Base-by-base conservation (phyloP, 2,797 vertebrate species). In the Gymnoscopelus braueri region DNA sequence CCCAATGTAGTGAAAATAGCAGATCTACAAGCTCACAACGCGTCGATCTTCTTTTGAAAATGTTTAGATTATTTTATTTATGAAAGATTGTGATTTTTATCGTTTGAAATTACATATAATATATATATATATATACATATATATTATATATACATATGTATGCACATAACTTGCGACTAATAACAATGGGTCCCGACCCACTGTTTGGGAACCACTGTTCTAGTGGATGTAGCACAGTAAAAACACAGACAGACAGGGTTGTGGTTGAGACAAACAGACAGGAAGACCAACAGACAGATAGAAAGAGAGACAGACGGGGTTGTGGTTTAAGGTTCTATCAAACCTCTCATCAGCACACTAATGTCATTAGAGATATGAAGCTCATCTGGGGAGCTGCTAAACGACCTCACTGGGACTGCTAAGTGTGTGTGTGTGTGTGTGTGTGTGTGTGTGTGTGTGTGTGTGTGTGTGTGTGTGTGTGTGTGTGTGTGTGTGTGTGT, bases 311-410 rank as follows among this genome's bases (percentile, higher is more conserved):
- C 49, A 73, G 60, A 48, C 32, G 48, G 62, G 50, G 19, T 19
- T 19, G 54, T 67, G 61, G 53, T 58, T 51, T 60, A 74, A 61
- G 14, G 13, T 26, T 60, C 74, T 8, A 61, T 81, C 73, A 69
- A 13, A 59, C 49, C 49, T 52, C 60, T 60, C 49, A 47, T 80
- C 79, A 67, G 68, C 62, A 58, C 67, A 57, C 3, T 73, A 55
- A 81, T 81, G 29, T 77, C 71, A 75, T 86, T 80, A 82, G 67
- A 69, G 68, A 77, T 65, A 70, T 72, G 71, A 53, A 55, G 39
- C 81, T 82, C 68, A 73, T 55, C 9, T 2, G 15, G 67, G 74
- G 74, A 80, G 64, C 67, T 56, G 48, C 78, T 84, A 56, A 75
- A 62, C 79, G 63, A 70, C 56, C 65, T 77, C 5, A 13, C 50